Conservation (phyloP, 2,888 invertebrate species). For the Watsonalla binaria region DNA sequence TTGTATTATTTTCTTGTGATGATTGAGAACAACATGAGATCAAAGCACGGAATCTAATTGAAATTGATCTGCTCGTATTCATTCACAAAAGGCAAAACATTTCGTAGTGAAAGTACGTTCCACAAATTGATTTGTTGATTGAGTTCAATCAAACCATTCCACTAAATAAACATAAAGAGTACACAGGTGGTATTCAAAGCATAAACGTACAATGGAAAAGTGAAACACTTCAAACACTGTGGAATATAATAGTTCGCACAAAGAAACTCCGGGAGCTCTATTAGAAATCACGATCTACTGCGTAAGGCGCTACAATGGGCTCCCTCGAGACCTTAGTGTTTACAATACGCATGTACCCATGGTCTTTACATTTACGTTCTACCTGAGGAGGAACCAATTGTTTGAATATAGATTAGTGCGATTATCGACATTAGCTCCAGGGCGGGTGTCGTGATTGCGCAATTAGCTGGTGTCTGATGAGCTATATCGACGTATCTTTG, state of each 20-base stretch:
- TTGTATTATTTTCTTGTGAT: neutral
- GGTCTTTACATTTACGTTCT: slow-evolving; percentile 28
- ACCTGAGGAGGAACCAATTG: slow-evolving; percentile 36
- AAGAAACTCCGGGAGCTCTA: slow-evolving; percentile 41
- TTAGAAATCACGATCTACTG: slow-evolving; percentile 46
- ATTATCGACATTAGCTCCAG: slow-evolving; percentile 7
- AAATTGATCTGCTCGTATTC: too few relatives aligned
- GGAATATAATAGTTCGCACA: slow-evolving; percentile 10
- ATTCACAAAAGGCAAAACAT: too few relatives aligned
- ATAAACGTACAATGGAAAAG: slow-evolving; percentile 12
- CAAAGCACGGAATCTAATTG: too few relatives aligned
- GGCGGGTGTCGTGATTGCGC: too few relatives aligned
- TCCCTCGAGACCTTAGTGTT: slow-evolving; percentile 38
- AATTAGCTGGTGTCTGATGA: too few relatives aligned
- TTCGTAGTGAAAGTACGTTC: too few relatives aligned
- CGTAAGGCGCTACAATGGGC: slow-evolving; percentile 44
- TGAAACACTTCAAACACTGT: slow-evolving; percentile 21
- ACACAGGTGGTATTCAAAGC: neutral
- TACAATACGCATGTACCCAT: slow-evolving; percentile 15
- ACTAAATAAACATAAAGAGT: too few relatives aligned
- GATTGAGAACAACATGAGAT: too few relatives aligned
- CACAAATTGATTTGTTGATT: too few relatives aligned
- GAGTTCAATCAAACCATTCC: too few relatives aligned
- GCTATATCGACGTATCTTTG: too few relatives aligned
- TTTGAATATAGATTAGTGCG: slow-evolving; percentile 20